A percentile compares a stretch with the other conserved stretches of the same genome.
These are phyloP conservation scores for Odontocolon sp. DNA, from an alignment of 2,888 invertebrate species.

Conservation along the genomic window DNA sequence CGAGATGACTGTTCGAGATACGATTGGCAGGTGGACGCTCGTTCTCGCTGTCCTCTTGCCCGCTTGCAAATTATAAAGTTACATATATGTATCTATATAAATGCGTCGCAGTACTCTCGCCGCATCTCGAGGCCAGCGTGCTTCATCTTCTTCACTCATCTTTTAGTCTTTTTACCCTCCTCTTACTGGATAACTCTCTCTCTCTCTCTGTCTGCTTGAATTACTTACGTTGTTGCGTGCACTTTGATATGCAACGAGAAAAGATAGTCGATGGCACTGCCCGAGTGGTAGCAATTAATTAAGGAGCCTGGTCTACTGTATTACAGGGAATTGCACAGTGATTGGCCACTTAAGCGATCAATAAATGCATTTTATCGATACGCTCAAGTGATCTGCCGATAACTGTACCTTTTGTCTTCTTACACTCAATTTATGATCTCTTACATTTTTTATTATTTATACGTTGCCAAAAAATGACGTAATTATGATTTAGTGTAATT, in stretches of 20 bases:
- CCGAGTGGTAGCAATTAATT: conserved; percentile 65
- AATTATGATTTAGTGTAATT: too few species aligned
- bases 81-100: conserved; percentile 36
- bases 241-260: conserved; percentile 56
- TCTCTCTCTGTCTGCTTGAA: neutral
- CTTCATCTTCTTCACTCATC: conserved; percentile 33
- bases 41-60: conserved; percentile 21
- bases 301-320: conserved; percentile 53
- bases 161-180: conserved; percentile 14
- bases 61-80: conserved; percentile 52
- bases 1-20: conserved; percentile 52
- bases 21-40: conserved; percentile 53
- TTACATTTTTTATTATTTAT: too few species aligned
- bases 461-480: too few species aligned
- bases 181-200: too few species aligned
- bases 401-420: too few species aligned
- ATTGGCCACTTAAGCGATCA: too few species aligned
- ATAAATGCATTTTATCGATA: too few species aligned
- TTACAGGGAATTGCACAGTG: conserved; percentile 9
- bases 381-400: too few species aligned
- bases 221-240: conserved; percentile 6
- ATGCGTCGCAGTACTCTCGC: too few species aligned
- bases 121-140: conserved; percentile 20
- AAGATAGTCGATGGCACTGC: conserved; percentile 37
- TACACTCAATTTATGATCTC: too few species aligned